Percentiles rank a stretch among this genome's conserved stretches.
phyloP scores from a whole-genome alignment of 1,140 invertebrate genomes.

The Stegodyphus dumicola region DNA sequence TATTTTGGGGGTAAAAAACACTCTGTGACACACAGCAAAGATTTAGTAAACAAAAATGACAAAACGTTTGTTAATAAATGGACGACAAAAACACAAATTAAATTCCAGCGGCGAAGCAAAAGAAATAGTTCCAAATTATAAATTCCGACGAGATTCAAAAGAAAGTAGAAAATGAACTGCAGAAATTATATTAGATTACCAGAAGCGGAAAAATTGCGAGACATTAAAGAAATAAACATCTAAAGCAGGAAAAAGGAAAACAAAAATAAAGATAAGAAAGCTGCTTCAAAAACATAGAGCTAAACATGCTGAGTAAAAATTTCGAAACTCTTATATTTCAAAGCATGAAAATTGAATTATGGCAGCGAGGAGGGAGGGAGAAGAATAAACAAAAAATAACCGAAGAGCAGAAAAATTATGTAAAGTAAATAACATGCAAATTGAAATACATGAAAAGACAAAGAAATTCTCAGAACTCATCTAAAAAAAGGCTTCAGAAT shows the following conservation, averaged over 20 bases:
- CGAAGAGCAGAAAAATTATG: slow-evolving; percentile 1
- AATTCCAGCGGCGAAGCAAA: too few species aligned
- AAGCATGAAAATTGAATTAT: slow-evolving; percentile 43
- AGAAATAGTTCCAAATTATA: slow-evolving; percentile 7
- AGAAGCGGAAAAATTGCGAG: slow-evolving; percentile 17
- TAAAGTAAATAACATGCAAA: slow-evolving; percentile 46
- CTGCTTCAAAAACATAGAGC: too few species aligned
- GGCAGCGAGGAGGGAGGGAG: neutral
- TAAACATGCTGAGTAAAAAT: too few species aligned
- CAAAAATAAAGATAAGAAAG: too few species aligned
- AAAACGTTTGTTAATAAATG: too few species aligned
- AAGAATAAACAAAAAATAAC: neutral
- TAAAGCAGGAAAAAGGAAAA: too few species aligned
- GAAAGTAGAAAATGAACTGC: slow-evolving; percentile 10
- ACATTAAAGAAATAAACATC: slow-evolving; percentile 1
- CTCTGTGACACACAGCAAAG: too few species aligned
- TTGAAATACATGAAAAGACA: slow-evolving; percentile 37
- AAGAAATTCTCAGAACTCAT: neutral
- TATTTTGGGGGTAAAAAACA: too few species aligned
- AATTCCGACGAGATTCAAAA: slow-evolving; percentile 7
- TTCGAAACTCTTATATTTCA: slow-evolving; percentile 10
- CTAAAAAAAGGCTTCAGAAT: slow-evolving; percentile 10
- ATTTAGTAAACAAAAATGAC: too few species aligned
- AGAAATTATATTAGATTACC: slow-evolving; percentile 26
- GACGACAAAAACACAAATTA: too few species aligned